Percentiles rank a stretch among this genome's conserved stretches.
These are phyloP conservation scores for Oryzias sinensis DNA, from an alignment of 2,797 vertebrate genomes.

Conservation along the genomic window DNA sequence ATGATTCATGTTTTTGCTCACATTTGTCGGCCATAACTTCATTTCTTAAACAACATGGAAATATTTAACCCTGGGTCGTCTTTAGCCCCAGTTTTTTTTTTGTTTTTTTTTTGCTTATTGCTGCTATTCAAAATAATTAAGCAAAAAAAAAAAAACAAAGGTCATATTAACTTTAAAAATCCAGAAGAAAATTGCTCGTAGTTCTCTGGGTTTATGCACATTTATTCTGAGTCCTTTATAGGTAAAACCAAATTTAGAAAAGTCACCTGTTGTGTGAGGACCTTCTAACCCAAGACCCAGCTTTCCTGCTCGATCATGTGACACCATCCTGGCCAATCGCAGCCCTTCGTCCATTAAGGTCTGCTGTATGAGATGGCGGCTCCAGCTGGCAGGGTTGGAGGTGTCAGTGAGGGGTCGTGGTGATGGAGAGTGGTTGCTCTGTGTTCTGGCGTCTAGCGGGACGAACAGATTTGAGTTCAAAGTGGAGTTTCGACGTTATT, in stretches of 20 bases:
- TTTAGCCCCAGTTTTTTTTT: too few relatives aligned
- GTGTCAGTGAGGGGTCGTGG: conserved; percentile 84
- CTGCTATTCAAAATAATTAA: too few relatives aligned
- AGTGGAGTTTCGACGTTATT: conserved; percentile 18
- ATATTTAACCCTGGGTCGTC: too few relatives aligned
- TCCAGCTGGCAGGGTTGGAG: conserved; percentile 87
- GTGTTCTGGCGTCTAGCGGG: conserved; percentile 73
- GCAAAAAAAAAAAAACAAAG: too few relatives aligned
- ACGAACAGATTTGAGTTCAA: conserved; percentile 61
- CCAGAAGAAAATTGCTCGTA: too few relatives aligned
- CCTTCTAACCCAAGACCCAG: conserved; percentile 86
- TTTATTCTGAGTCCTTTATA: conserved; percentile 33
- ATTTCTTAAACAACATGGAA: too few relatives aligned
- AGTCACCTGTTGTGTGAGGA: conserved; percentile 84
- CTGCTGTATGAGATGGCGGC: conserved; percentile 95
- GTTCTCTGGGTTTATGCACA: neutral
- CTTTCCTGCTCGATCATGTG: conserved; percentile 85
- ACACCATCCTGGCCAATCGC: conserved; percentile 94
- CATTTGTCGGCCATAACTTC: too few relatives aligned
- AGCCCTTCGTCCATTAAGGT: conserved; percentile 96
- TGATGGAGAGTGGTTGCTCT: conserved; percentile 79
- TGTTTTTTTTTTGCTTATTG: too few relatives aligned
- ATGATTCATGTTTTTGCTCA: too few relatives aligned
- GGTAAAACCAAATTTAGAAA: conserved; percentile 40
- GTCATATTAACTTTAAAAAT: too few relatives aligned